These are phyloP conservation scores for Limanda limanda DNA, from an alignment of 2,113 vertebrate species.

Conservation along the genomic window DNA sequence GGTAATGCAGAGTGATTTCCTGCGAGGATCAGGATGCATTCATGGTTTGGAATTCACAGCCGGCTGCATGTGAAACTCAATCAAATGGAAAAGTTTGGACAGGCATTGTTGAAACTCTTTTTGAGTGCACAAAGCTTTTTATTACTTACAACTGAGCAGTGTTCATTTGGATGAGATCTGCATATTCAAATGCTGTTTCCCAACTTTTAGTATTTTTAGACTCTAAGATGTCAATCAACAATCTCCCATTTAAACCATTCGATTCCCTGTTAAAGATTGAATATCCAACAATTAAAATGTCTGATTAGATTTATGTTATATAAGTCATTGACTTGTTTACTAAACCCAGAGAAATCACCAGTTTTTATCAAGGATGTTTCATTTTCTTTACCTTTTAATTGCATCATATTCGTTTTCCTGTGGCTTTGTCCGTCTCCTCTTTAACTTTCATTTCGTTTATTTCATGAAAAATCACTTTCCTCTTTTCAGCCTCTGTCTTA, in stretches of 20 bases:
- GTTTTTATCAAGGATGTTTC: too few relatives aligned
- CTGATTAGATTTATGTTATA: too few relatives aligned
- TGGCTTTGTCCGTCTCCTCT: too few relatives aligned
- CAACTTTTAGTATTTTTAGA: background rate
- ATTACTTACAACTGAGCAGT: slow-evolving; percentile 38
- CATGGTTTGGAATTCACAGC: slow-evolving; percentile 33
- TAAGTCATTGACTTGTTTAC: too few relatives aligned
- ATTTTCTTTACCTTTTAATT: too few relatives aligned
- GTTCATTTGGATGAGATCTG: slow-evolving; percentile 8
- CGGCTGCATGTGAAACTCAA: slow-evolving; percentile 53
- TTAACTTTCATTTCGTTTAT: too few relatives aligned
- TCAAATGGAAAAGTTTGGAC: slow-evolving; percentile 64
- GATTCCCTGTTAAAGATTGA: too few relatives aligned
- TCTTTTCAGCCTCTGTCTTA: background rate
- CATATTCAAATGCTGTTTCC: background rate
- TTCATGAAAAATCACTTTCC: too few relatives aligned
- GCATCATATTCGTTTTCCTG: too few relatives aligned
- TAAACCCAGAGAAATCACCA: too few relatives aligned
- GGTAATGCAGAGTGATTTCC: slow-evolving; percentile 69
- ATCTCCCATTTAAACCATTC: background rate
- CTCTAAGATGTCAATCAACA: background rate
- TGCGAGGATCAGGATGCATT: slow-evolving; percentile 63
- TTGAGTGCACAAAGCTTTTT: slow-evolving; percentile 11
- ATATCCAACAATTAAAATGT: too few relatives aligned
- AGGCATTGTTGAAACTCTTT: slow-evolving; percentile 50